These are phyloP conservation scores for Orcinus orca DNA, from an alignment of 2,113 vertebrate species.

Conservation along the genomic window DNA sequence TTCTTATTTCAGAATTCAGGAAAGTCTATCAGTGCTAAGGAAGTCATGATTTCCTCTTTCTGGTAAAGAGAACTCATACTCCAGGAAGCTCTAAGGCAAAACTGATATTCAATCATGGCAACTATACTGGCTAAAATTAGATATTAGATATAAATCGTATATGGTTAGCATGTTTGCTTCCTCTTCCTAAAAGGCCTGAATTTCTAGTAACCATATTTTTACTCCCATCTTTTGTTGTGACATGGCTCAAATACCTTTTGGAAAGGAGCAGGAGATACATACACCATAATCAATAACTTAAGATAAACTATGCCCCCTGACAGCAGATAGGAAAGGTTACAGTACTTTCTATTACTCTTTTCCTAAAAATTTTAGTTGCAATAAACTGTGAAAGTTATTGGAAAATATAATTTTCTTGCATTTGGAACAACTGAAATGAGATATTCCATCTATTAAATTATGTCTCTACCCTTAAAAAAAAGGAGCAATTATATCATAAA, in stretches of 20 bases:
- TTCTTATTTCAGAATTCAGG: slow-evolving; percentile 11
- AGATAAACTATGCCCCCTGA: neutral
- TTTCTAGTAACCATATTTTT: neutral
- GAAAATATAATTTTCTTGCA: neutral
- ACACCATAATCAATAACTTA: slow-evolving; percentile 7
- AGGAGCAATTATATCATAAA: neutral
- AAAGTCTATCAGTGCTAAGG: neutral
- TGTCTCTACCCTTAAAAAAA: neutral
- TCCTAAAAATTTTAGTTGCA: neutral
- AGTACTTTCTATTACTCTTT: neutral
- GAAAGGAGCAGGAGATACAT: neutral
- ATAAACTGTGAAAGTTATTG: neutral
- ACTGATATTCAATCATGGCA: neutral
- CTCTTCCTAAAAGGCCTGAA: neutral
- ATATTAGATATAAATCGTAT: neutral
- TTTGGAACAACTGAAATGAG: neutral
- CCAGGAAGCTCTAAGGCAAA: neutral
- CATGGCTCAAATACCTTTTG: neutral
- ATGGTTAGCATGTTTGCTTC: neutral
- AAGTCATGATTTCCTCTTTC: neutral
- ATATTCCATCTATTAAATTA: slow-evolving; percentile 25
- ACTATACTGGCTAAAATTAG: neutral
- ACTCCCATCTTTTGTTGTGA: neutral
- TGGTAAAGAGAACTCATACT: slow-evolving; percentile 14
- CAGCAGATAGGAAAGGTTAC: neutral